These are phyloP conservation scores for Puffinus mauretanicus DNA, from an alignment of 2,113 vertebrate species.

Conservation along the genomic window DNA sequence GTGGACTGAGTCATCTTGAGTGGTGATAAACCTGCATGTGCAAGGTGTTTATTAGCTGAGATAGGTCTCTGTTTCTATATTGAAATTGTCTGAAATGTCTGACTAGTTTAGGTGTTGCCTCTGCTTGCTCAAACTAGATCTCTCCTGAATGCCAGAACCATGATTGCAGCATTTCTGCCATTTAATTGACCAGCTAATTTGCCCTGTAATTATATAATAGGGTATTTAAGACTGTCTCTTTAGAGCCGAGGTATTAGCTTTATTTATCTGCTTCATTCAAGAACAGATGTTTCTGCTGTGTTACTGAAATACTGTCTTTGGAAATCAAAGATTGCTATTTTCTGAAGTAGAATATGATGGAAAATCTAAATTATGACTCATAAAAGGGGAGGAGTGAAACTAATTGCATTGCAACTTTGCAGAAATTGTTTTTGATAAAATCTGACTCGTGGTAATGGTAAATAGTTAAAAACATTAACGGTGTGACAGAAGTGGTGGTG, in stretches of 20 bases:
- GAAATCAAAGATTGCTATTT: not conserved
- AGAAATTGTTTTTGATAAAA: not conserved
- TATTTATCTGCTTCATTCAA: conserved; percentile 18
- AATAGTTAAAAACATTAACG: not conserved
- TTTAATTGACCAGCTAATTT: conserved; percentile 13
- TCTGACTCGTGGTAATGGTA: not conserved
- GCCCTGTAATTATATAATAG: not conserved
- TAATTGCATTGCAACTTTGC: not conserved
- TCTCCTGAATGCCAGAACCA: not conserved
- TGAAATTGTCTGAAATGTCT: not conserved
- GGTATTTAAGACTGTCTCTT: conserved; percentile 1
- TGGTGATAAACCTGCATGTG: not conserved
- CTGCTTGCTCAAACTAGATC: not conserved
- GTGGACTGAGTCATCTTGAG: not conserved
- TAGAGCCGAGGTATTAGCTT: not conserved
- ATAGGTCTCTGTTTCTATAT: not conserved
- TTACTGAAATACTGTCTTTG: not conserved
- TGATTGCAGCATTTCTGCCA: not conserved
- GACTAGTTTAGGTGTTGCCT: not conserved
- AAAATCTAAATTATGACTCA: not conserved
- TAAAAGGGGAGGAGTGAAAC: not conserved
- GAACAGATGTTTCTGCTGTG: conserved; percentile 14
- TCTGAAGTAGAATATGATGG: not conserved
- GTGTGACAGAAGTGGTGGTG: not conserved
- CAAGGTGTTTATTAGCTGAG: not conserved